Percentiles rank a stretch among this genome's conserved stretches.
Conservation (phyloP, 2,888 invertebrate species). For the Microctonus aethiopoides region DNA sequence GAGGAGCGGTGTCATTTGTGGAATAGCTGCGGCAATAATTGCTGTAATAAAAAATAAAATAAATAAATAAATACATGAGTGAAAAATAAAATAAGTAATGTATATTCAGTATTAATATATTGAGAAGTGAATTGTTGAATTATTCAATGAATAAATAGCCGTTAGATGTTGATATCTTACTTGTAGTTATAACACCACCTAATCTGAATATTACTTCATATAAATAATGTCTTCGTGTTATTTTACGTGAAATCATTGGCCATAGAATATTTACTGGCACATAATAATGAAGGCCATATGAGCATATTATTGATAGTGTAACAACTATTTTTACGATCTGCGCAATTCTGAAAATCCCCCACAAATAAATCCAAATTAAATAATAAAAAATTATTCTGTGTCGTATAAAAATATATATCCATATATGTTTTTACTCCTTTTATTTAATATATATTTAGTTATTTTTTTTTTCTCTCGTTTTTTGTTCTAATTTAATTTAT, state of each 20-base stretch:
- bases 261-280: conserved; percentile 75
- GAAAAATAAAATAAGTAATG: neutral
- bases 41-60: conserved; percentile 56
- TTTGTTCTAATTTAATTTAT: neutral
- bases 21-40: conserved; percentile 69
- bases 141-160: conserved; percentile 1
- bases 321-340: conserved; percentile 70
- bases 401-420: neutral
- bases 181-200: conserved; percentile 50
- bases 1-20: conserved; percentile 71
- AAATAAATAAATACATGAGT: neutral
- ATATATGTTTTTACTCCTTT: neutral
- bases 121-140: neutral
- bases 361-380: neutral
- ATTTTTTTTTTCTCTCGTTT: neutral
- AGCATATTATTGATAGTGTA: conserved; percentile 72
- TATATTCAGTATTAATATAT: neutral
- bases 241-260: conserved; percentile 67
- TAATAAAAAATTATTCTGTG: neutral
- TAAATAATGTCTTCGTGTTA: conserved; percentile 52
- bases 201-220: conserved; percentile 56
- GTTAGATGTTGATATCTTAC: conserved; percentile 46
- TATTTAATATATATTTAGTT: neutral
- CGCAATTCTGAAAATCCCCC: conserved; percentile 55
- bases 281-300: conserved; percentile 75